Percentiles rank a stretch among this genome's conserved stretches.
phyloP scores from a whole-genome alignment of 2,797 vertebrate genomes.

The Helostoma temminkii region DNA sequence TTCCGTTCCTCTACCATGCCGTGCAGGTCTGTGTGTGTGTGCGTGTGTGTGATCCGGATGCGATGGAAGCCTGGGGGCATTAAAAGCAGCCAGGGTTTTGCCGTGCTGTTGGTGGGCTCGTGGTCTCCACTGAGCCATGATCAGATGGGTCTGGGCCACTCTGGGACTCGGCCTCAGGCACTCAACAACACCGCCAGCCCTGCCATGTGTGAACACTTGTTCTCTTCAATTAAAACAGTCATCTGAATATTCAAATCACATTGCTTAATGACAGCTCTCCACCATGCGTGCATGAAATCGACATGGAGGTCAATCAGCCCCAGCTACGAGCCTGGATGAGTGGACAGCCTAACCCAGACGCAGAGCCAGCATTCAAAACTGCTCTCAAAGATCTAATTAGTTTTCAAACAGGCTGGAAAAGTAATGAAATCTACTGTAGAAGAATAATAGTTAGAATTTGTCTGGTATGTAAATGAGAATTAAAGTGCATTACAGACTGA shows the following conservation, averaged over 20 bases:
- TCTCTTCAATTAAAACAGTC: conserved; percentile 84
- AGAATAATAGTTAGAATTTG: neutral
- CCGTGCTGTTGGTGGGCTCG: conserved; percentile 70
- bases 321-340: conserved; percentile 21
- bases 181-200: conserved; percentile 74
- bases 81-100: conserved; percentile 76
- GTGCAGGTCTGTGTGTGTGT: conserved; percentile 15
- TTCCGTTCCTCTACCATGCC: conserved; percentile 9
- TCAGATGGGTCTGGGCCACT: conserved; percentile 78
- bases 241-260: conserved; percentile 82
- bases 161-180: conserved; percentile 75
- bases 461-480: neutral
- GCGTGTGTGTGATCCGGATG: conserved; percentile 41
- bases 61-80: conserved; percentile 71
- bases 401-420: conserved; percentile 23
- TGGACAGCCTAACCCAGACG: conserved; percentile 39
- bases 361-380: conserved; percentile 16
- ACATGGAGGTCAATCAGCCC: conserved; percentile 62
- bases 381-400: conserved; percentile 33
- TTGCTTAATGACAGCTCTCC: conserved; percentile 73
- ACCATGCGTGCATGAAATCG: conserved; percentile 64
- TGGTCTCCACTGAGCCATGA: conserved; percentile 77
- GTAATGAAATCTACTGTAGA: neutral
- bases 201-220: conserved; percentile 82
- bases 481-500: neutral